A percentile compares a stretch with the other conserved stretches of the same genome.
Evolutionary conservation across 2,113 vertebrate species (phyloP).

Genomic region (Percina caprodes): DNA sequence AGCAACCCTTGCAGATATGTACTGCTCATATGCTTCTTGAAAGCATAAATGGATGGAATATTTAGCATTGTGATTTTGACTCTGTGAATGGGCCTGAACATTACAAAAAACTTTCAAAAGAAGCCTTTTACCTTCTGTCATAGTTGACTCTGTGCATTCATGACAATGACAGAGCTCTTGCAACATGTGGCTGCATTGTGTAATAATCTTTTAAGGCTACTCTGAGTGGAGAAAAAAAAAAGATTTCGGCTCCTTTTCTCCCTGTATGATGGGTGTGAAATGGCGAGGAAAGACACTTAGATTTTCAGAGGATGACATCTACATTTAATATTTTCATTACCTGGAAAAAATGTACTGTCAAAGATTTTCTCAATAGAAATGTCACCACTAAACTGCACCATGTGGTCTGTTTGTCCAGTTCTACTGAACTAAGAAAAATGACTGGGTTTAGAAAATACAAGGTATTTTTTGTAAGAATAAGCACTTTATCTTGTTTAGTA

Average conservation of each 20-base stretch:
- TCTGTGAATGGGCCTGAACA: neutral
- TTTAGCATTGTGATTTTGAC: slow-evolving; percentile 5
- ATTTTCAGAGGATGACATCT: neutral
- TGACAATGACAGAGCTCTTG: slow-evolving; percentile 6
- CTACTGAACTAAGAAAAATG: neutral
- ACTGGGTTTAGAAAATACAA: neutral
- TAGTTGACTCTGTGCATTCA: neutral
- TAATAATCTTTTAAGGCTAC: slow-evolving; percentile 13
- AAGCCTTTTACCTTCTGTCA: slow-evolving; percentile 9
- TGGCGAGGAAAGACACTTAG: neutral
- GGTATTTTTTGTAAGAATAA: neutral
- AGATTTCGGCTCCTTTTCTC: slow-evolving; percentile 3
- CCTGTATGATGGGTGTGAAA: slow-evolving; percentile 1
- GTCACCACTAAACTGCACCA: neutral
- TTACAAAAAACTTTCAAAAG: neutral
- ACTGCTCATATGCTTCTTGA: slow-evolving; percentile 16
- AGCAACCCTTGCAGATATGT: slow-evolving; percentile 38
- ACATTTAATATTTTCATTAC: neutral
- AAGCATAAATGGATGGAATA: slow-evolving; percentile 27
- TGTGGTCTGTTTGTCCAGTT: neutral
- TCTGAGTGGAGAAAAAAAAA: neutral
- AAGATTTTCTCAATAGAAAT: neutral
- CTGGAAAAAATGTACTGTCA: neutral
- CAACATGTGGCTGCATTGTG: neutral
- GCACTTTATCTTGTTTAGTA: slow-evolving; percentile 17